Evolutionary conservation across 2,113 vertebrate genomes (phyloP), one percentile per base, ranked within the genome.

Genomic region (Neotoma lepida): DNA sequence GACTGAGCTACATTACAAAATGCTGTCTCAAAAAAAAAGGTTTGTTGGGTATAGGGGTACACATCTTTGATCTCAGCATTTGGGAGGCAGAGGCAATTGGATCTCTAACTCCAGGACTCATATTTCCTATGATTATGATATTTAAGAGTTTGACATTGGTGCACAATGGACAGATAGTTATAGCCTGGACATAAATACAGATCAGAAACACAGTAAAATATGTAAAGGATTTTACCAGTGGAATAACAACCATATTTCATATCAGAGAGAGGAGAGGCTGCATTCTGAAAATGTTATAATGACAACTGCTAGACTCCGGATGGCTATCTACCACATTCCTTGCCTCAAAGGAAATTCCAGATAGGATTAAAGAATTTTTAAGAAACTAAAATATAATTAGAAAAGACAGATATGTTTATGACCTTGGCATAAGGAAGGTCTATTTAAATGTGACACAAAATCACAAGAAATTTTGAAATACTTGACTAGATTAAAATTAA

Each of bases 171-270:
- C 24, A 88, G 46, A 78, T 6, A 95, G 30, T 71, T 35, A 93
- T 91, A 96, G 22, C 39, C 82, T 58, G 8, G 20, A 44, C 81
- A 89, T 58, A 95, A 49, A 88, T 63, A 84, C 17, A 91, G 35
- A 95, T 88, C 54, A 90, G 66, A 95, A 93, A 93, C 82, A 87
- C 12, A 88, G 63, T 9, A 39, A 95, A 90, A 81, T 76, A 93
- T 82, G 44, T 54, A 87, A 35, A 35, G 30, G 30, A 87, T 12
- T 87, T 91, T 49, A 49, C 39, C 71, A 74, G 70, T 82, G 66
- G 28, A 96, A 93, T 95, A 88, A 84, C 86, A 85, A 46, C 18
- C 46, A 94, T 68, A 88, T 89, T 94, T 93, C 78, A 88, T 63
- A 74, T 71, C 68, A 89, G 41, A 85, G 49, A 35, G 30, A 17